These are phyloP conservation scores for Halichoerus grypus DNA, from an alignment of 2,113 vertebrate species.

Conservation along the genomic window DNA sequence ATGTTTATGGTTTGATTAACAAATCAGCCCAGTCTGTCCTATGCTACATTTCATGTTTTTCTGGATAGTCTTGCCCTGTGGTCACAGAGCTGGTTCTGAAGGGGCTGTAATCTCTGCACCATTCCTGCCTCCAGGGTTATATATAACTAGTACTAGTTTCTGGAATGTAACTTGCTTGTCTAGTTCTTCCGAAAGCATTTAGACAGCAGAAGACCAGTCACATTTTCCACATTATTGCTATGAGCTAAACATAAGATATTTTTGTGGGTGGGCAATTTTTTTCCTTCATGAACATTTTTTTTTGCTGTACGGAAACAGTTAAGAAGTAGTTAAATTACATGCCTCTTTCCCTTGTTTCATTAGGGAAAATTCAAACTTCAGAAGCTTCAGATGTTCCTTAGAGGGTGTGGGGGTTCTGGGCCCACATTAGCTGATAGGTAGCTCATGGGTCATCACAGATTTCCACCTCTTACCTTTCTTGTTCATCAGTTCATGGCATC, in stretches of 20 bases:
- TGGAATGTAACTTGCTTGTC: not conserved
- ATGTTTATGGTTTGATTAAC: not conserved
- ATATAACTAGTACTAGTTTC: too few relatives aligned
- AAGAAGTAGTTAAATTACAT: constrained; percentile 56
- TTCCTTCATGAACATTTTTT: not conserved
- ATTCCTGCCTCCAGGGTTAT: not conserved
- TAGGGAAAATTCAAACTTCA: not conserved
- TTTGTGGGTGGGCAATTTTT: not conserved
- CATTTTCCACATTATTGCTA: not conserved
- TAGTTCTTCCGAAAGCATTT: not conserved
- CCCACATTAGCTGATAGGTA: not conserved
- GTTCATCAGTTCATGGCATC: not conserved
- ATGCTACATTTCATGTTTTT: not conserved
- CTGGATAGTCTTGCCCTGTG: not conserved
- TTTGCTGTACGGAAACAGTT: constrained; percentile 32
- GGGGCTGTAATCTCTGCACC: not conserved
- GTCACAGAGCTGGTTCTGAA: not conserved
- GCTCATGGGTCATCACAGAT: not conserved
- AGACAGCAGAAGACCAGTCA: not conserved
- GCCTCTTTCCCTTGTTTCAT: not conserved
- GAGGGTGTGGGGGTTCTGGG: too few relatives aligned
- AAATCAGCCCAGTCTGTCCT: not conserved
- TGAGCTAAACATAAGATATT: not conserved
- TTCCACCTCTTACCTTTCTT: not conserved
- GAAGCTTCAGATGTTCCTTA: not conserved